These are phyloP conservation scores for Orchesellides sinensis DNA, from an alignment of 2,888 invertebrate species.

Conservation along the genomic window DNA sequence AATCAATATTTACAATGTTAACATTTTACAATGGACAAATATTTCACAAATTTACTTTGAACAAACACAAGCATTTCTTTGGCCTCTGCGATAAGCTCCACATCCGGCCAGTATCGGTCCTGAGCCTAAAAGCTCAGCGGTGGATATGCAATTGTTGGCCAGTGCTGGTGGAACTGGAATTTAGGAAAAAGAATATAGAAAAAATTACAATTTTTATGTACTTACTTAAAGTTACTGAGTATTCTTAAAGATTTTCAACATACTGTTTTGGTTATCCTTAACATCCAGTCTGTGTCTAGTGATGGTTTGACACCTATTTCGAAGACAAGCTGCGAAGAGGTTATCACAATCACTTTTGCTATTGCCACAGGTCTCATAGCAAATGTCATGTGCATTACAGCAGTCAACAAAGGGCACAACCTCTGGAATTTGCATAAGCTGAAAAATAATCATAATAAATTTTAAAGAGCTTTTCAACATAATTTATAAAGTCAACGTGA, in stretches of 20 bases:
- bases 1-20: too few species aligned
- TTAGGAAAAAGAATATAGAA: too few species aligned
- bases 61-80: constrained; percentile 41
- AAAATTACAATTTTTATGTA: too few species aligned
- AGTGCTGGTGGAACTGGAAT: not conserved
- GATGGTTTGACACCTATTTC: too few species aligned
- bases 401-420: constrained; percentile 92
- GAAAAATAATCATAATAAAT: too few species aligned
- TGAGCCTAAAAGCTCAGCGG: constrained; percentile 24
- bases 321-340: constrained; percentile 86
- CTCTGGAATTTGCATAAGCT: constrained; percentile 85
- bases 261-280: too few species aligned
- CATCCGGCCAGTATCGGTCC: constrained; percentile 51
- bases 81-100: constrained; percentile 26
- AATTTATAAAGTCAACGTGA: too few species aligned
- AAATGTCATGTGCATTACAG: constrained; percentile 91
- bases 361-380: constrained; percentile 92
- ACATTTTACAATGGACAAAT: too few species aligned
- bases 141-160: constrained; percentile 23
- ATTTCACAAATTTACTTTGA: not conserved
- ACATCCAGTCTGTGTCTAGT: too few species aligned
- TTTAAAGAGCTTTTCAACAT: too few species aligned
- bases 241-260: too few species aligned
- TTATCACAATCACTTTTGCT: constrained; percentile 92
- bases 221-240: too few species aligned